phyloP scores from a whole-genome alignment of 1,140 invertebrate species.

The Mya arenaria region DNA sequence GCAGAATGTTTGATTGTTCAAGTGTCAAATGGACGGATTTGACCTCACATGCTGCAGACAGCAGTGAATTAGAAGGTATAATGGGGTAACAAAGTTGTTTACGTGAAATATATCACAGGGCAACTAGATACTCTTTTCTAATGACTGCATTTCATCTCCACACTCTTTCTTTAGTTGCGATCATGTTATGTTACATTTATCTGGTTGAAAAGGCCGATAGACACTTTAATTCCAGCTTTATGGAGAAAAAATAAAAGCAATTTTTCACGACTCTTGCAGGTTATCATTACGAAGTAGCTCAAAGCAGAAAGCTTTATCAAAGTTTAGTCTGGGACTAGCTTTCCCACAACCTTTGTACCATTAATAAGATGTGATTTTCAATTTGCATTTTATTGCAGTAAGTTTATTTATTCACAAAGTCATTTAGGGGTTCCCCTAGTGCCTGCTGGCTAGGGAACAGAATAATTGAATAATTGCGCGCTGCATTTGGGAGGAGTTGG shows the following conservation, averaged over 20 bases:
- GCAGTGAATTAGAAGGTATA: background rate
- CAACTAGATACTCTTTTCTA: slow-evolving; percentile 1
- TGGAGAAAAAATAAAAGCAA: slow-evolving; percentile 33
- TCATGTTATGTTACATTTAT: slow-evolving; percentile 13
- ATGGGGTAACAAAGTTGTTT: background rate
- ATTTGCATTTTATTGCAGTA: slow-evolving; percentile 43
- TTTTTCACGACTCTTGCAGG: slow-evolving; percentile 27
- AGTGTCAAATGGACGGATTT: background rate
- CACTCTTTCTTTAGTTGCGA: background rate
- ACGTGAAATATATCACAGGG: no score
- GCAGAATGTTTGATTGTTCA: background rate
- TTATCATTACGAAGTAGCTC: slow-evolving; percentile 31
- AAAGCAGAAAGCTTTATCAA: slow-evolving; percentile 9
- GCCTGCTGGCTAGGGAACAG: slow-evolving; percentile 2
- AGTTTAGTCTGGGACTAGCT: slow-evolving; percentile 2
- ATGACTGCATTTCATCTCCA: slow-evolving; percentile 7
- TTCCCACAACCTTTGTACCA: slow-evolving; percentile 45
- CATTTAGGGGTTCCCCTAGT: slow-evolving; percentile 15
- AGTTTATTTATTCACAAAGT: slow-evolving; percentile 32
- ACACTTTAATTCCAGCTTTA: slow-evolving; percentile 43
- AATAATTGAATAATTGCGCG: slow-evolving; percentile 5
- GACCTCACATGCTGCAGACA: background rate
- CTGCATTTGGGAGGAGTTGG: slow-evolving; percentile 5
- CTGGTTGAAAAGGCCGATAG: slow-evolving; percentile 13
- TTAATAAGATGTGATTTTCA: slow-evolving; percentile 25